Evolutionary conservation across 2,113 vertebrate species (phyloP).

Genomic region (Tetrax tetrax): DNA sequence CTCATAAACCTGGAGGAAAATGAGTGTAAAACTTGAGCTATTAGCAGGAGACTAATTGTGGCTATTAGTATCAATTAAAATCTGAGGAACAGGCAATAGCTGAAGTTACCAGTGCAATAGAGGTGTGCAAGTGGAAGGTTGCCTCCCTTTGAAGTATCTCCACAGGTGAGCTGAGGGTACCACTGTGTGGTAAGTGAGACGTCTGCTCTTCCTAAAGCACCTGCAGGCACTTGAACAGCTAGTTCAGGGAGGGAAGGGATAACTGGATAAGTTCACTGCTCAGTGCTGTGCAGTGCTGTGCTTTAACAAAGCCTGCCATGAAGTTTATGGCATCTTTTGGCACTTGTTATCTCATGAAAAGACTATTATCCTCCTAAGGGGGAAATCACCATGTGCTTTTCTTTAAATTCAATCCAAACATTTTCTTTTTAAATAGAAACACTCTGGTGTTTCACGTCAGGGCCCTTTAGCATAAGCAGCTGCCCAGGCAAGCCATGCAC

Average conservation of each 20-base stretch:
- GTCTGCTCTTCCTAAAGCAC: background rate
- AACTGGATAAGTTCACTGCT: background rate
- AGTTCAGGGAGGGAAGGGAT: background rate
- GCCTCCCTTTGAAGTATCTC: background rate
- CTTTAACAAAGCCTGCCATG: background rate
- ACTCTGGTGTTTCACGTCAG: background rate
- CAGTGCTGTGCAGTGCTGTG: background rate
- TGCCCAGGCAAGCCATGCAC: constrained; percentile 35
- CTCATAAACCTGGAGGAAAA: background rate
- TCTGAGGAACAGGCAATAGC: background rate
- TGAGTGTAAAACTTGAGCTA: background rate
- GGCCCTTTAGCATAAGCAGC: constrained; percentile 70
- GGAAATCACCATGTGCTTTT: constrained; percentile 72
- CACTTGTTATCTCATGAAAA: constrained; percentile 66
- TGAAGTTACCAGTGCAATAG: background rate
- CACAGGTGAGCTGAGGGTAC: background rate
- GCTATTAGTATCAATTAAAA: background rate
- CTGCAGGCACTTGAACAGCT: background rate
- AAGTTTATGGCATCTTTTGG: constrained; percentile 39
- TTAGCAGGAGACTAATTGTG: background rate
- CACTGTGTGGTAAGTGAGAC: accelerated
- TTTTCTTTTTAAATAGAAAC: constrained; percentile 57
- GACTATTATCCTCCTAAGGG: constrained; percentile 72
- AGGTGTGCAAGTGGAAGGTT: accelerated
- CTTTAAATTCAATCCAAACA: constrained; percentile 85